Evolutionary conservation across 2,113 vertebrate species (phyloP), one percentile per base, ranked within the genome.

Genomic region (Oriolus oriolus): DNA sequence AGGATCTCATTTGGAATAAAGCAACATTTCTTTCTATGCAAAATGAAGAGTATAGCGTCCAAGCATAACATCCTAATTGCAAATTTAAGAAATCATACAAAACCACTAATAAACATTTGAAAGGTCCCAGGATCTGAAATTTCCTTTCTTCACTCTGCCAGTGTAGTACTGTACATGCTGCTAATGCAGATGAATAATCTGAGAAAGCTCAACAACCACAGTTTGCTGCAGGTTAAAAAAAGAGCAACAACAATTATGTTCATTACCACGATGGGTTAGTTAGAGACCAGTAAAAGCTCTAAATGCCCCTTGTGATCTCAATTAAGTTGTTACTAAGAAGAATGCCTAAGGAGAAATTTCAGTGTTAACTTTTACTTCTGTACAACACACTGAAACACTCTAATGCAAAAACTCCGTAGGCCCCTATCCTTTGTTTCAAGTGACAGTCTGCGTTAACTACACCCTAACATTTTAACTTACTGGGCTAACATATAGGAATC

Each of bases 291-390:
- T 65, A 91, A 91, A 94, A 95, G 53, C 33, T 76, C 42, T 84
- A 76, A 69, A 89, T 44, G 60, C 70, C 50, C 47, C 90, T 49
- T 66, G 45, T 63, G 57, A 71, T 91, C 86, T 91, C 84, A 84
- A 71, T 90, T 73, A 91, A 59, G 26, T 41, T 76, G 60, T 61
- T 90, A 61, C 60, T 71, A 79, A 82, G 61, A 87, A 78, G 24
- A 70, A 94, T 82, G 57, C 53, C 86, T 90, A 87, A 82, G 47
- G 76, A 95, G 27, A 90, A 75, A 93, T 86, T 69, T 78, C 42
- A 73, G 1, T 54, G 64, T 73, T 85, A 79, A 54, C 49, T 70
- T 82, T 77, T 61, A 81, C 37, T 59, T 94, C 53, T 6, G 7
- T 26, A 74, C 12, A 85, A 54, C 54, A 81, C 57, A 44, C 9